Percentiles rank a stretch among this genome's conserved stretches.
phyloP scores from a whole-genome alignment of 2,797 vertebrate species.

The Leptatherina wallacei region DNA sequence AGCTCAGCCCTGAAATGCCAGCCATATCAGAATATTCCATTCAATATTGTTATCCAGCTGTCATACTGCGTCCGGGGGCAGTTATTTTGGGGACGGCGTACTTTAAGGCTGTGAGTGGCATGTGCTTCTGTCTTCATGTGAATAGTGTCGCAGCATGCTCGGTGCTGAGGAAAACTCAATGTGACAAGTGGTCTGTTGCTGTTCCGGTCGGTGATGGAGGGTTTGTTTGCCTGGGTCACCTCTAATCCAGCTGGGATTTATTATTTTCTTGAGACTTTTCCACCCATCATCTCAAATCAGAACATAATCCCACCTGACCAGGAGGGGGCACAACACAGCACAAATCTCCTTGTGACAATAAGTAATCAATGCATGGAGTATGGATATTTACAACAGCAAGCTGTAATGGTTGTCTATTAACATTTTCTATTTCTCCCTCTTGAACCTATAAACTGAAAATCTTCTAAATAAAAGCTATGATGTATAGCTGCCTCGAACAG shows the following conservation, averaged over 20 bases:
- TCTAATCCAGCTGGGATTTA: conserved; percentile 53
- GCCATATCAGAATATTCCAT: conserved; percentile 11
- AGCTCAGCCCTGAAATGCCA: background rate
- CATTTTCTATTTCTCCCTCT: background rate
- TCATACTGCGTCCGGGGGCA: background rate
- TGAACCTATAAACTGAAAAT: background rate
- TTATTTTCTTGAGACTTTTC: conserved; percentile 48
- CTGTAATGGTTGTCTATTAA: background rate
- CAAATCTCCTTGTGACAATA: background rate
- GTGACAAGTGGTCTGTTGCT: conserved; percentile 69
- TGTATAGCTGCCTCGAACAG: background rate
- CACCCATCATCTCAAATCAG: conserved; percentile 44
- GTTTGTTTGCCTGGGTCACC: conserved; percentile 36
- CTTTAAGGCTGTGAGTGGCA: conserved; percentile 40
- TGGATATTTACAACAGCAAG: background rate
- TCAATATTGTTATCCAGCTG: conserved; percentile 18
- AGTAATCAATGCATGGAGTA: background rate
- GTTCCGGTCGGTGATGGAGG: conserved; percentile 54
- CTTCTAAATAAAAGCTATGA: conserved; percentile 1
- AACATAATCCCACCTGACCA: conserved; percentile 20
- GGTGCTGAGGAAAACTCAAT: conserved; percentile 50
- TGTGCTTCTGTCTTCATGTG: conserved; percentile 51
- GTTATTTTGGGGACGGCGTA: conserved; percentile 29
- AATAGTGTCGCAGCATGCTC: conserved; percentile 42
- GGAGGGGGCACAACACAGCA: conserved; percentile 32